phyloP scores from a whole-genome alignment of 2,797 vertebrate genomes.

The Hozukius guyotensis region DNA sequence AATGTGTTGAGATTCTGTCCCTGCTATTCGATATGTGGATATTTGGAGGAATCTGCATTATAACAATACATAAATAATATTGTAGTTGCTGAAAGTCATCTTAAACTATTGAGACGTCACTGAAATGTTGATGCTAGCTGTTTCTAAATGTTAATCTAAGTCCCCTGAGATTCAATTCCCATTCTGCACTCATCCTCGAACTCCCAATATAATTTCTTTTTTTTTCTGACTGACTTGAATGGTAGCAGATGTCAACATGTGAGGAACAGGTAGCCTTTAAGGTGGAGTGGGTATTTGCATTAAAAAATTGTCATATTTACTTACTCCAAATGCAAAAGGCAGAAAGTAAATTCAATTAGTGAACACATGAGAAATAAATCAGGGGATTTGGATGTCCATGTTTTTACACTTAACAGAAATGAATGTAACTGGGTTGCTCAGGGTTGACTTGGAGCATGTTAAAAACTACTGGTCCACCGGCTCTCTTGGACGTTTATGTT shows the following conservation, averaged over 20 bases:
- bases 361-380: slow-evolving; percentile 61
- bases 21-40: slow-evolving; percentile 44
- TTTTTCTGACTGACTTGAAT: slow-evolving; percentile 22
- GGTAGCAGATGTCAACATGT: slow-evolving; percentile 33
- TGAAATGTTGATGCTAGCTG: slow-evolving; percentile 18
- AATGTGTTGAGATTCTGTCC: slow-evolving; percentile 21
- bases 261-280: slow-evolving; percentile 16
- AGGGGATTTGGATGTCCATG: slow-evolving; percentile 58
- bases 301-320: neutral
- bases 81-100: slow-evolving; percentile 49
- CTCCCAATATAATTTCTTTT: neutral
- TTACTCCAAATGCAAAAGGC: neutral
- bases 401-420: slow-evolving; percentile 90
- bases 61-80: neutral
- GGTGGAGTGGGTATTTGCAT: neutral
- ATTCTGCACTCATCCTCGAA: neutral
- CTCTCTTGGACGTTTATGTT: slow-evolving; percentile 81
- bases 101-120: slow-evolving; percentile 39
- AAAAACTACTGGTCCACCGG: slow-evolving; percentile 82
- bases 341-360: slow-evolving; percentile 33
- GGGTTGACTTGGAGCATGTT: slow-evolving; percentile 89
- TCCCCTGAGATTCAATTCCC: neutral
- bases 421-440: slow-evolving; percentile 95
- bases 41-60: slow-evolving; percentile 65
- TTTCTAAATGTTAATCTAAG: neutral